Conservation (phyloP, 1,140 invertebrate species). For the Druon quercuslanigerum region DNA sequence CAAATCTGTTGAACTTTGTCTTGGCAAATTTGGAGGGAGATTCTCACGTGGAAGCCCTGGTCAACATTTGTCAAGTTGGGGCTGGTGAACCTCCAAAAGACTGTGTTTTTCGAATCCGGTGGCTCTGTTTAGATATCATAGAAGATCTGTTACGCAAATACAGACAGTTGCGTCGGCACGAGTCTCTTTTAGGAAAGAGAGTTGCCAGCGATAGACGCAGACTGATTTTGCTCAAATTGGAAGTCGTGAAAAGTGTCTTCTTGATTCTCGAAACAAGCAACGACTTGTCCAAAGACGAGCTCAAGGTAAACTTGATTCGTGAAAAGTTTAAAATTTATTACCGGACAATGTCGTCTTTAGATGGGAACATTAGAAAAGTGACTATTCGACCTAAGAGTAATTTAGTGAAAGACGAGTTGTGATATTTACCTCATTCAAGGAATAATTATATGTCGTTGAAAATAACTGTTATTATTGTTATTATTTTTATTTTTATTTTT, state of each 20-base stretch:
- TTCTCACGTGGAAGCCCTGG: slow-evolving; percentile 67
- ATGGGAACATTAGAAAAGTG: not conserved
- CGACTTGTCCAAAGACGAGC: slow-evolving; percentile 56
- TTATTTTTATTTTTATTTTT: not conserved
- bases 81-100: slow-evolving; percentile 60
- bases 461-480: not conserved
- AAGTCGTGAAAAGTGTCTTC: slow-evolving; percentile 68
- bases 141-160: slow-evolving; percentile 61
- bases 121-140: slow-evolving; percentile 68
- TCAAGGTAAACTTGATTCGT: slow-evolving; percentile 56
- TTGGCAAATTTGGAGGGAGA: slow-evolving; percentile 79
- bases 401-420: slow-evolving; percentile 60
- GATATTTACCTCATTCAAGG: slow-evolving; percentile 47
- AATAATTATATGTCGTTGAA: not conserved
- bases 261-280: slow-evolving; percentile 62
- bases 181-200: slow-evolving; percentile 41
- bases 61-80: slow-evolving; percentile 69
- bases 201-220: slow-evolving; percentile 51
- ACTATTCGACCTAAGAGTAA: slow-evolving; percentile 37
- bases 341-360: slow-evolving; percentile 21
- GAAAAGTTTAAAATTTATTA: slow-evolving; percentile 60
- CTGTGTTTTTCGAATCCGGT: slow-evolving; percentile 66
- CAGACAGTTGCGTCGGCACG: slow-evolving; percentile 55
- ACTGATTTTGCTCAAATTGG: slow-evolving; percentile 62
- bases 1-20: slow-evolving; percentile 84